Base-by-base conservation (phyloP, 2,888 invertebrate genomes). In the Drosophila nigricruria region DNA sequence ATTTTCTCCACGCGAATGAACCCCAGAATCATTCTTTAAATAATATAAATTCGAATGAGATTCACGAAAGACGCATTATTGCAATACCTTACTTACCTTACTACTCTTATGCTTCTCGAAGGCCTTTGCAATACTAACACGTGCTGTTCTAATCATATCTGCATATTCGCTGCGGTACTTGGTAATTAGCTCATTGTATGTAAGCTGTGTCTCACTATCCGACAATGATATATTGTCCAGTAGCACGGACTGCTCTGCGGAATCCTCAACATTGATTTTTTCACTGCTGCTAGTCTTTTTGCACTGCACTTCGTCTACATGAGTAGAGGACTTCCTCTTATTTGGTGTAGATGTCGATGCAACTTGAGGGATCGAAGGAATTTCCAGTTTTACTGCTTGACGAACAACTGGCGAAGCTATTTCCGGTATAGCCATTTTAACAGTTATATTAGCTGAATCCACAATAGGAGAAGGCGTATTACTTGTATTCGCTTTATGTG, bases 21-120 rank as follows among this genome's bases (percentile, higher is more conserved):
- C 91, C 4, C 92, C 92, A n/a, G 93, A 93, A 73, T 93, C 92
- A 65, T 91, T 90, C 79, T 91, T 71, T 30, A 66, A 70, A n/a
- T 38, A 63, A 12, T 5, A 34, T 18, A 38, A 25, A 45, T 25
- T 58, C 3, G 9, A 45, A 16, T 10, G 10, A 20, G 5, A 43
- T 36, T 18, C 3, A 9, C 25, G 5, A 36, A 5, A 8, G 16
- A 6, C 5, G 1, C 4, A 6, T 12, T 9, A 10, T 27, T 36
- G 27, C 27, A 3, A 18, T 4, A n/a, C n/a, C n/a, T n/a, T 32
- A 4, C 43, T 56, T 59, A 87, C 84, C 76, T 76, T 87, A 16
- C 20, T 81, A 12, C 79, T 67, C 61, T 82, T 87, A 36, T 69
- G 80, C 10, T 82, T 89, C 32, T 91, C 90, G 20, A 90, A 91